Evolutionary conservation across 2,797 vertebrate genomes (phyloP).

Genomic region (Chiroxiphia lanceolata): DNA sequence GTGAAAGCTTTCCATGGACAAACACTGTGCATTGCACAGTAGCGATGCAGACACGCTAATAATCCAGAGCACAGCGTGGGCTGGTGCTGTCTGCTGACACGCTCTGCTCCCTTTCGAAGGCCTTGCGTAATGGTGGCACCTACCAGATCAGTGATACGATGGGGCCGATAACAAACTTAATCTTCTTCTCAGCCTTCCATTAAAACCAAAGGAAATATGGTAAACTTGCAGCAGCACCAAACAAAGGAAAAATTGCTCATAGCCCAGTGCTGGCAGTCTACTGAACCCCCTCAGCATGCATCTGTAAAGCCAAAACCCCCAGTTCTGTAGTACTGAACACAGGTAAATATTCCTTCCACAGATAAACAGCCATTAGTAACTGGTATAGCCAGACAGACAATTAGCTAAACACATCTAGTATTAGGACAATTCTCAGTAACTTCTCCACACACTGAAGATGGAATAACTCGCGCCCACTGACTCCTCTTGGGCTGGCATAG

Average conservation of each 20-base stretch:
- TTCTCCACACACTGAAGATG: neutral
- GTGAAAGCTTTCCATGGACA: accelerated
- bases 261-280: neutral
- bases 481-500: neutral
- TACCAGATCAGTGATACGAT: accelerated
- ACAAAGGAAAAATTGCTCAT: neutral
- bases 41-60: accelerated
- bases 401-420: neutral
- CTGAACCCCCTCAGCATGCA: neutral
- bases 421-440: neutral
- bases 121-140: neutral
- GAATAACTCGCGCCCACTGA: neutral
- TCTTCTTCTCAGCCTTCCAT: neutral
- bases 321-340: neutral
- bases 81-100: accelerated
- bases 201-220: neutral
- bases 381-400: neutral
- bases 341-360: neutral
- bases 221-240: neutral
- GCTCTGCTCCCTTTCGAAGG: neutral
- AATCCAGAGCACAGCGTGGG: accelerated
- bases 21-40: accelerated
- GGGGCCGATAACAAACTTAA: accelerated
- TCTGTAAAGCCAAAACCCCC: neutral
- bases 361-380: neutral